Conservation (phyloP, 2,113 vertebrate genomes). For the Myrmecophaga tridactyla region DNA sequence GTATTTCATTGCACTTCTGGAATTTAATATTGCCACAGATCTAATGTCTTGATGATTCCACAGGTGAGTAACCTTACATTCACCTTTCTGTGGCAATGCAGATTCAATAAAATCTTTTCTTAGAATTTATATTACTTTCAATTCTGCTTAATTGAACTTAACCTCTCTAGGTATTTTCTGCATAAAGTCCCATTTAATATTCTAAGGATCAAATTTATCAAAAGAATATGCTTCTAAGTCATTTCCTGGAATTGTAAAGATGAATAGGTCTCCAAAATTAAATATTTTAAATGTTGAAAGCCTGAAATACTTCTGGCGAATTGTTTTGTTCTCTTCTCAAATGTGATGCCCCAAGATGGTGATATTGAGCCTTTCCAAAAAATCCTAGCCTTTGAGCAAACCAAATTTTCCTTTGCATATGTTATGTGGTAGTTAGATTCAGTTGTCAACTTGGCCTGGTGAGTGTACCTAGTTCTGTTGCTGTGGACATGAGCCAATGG, state of each 20-base stretch:
- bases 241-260: neutral
- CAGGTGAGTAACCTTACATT: neutral
- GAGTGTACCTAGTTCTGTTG: too few species aligned
- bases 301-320: neutral
- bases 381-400: neutral
- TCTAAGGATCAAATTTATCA: neutral
- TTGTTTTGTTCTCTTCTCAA: neutral
- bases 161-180: neutral
- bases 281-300: conserved; percentile 9
- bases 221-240: neutral
- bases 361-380: neutral
- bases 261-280: neutral
- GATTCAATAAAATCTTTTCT: neutral
- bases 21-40: neutral
- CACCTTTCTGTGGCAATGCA: neutral
- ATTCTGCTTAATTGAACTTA: neutral
- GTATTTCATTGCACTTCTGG: neutral
- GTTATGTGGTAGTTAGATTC: too few species aligned
- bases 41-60: neutral
- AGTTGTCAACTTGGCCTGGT: too few species aligned
- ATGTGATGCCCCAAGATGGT: neutral
- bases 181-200: neutral
- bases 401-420: neutral
- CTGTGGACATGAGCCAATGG: too few species aligned
- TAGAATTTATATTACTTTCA: neutral